phyloP scores from a whole-genome alignment of 2,797 vertebrate genomes.

The Nannoperca australis region DNA sequence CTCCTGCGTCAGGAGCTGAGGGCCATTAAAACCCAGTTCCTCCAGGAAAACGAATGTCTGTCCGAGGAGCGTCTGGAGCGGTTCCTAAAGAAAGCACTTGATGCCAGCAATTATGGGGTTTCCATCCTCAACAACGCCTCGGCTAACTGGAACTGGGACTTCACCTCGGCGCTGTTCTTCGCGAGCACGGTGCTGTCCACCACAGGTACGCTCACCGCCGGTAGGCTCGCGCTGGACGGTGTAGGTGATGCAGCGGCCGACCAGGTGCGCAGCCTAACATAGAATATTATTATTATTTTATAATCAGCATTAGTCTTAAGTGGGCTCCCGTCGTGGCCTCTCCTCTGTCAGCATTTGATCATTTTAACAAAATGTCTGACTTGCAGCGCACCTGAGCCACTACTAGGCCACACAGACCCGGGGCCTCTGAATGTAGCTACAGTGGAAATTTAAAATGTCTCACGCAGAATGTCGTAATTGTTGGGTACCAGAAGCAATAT shows the following conservation, averaged over 20 bases:
- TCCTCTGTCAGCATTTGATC: neutral
- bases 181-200: conserved; percentile 97
- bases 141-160: conserved; percentile 98
- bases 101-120: conserved; percentile 96
- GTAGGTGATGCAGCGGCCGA: conserved; percentile 34
- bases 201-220: conserved; percentile 85
- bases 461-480: neutral
- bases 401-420: conserved; percentile 1
- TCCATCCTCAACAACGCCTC: conserved; percentile 95
- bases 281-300: no score
- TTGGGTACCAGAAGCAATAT: no score
- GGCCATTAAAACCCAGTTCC: conserved; percentile 90
- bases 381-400: neutral
- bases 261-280: neutral
- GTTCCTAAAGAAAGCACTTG: conserved; percentile 91
- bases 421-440: neutral
- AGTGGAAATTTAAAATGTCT: neutral
- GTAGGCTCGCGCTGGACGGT: neutral
- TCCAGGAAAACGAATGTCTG: conserved; percentile 91
- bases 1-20: conserved; percentile 91
- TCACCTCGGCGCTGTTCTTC: conserved; percentile 96
- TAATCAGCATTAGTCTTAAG: no score
- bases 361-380: neutral
- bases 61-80: conserved; percentile 91
- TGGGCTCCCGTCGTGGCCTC: neutral